Conservation (phyloP, 2,113 vertebrate species). For the Mus spicilegus region DNA sequence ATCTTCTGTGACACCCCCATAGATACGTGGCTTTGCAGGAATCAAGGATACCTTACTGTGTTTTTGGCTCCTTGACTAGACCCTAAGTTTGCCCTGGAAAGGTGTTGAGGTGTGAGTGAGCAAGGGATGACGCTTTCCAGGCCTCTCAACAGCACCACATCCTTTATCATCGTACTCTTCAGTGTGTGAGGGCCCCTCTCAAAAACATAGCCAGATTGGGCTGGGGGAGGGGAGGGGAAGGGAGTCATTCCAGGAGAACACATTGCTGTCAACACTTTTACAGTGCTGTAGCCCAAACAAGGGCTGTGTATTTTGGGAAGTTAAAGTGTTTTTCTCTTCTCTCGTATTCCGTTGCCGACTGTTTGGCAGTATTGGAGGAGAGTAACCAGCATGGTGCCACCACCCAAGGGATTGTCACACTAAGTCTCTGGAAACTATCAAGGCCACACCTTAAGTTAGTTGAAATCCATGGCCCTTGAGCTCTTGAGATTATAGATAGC, state of each 20-base stretch:
- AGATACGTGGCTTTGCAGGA: conserved; percentile 15
- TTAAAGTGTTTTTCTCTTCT: conserved; percentile 32
- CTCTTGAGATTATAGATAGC: conserved; percentile 64
- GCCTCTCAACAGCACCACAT: conserved; percentile 43
- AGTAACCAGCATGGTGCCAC: not conserved
- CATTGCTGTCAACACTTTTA: conserved; percentile 16
- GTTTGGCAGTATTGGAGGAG: not conserved
- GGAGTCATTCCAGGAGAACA: not conserved
- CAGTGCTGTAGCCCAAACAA: not conserved
- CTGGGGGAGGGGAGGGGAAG: not conserved
- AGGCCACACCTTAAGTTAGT: conserved; percentile 50
- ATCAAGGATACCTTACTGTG: not conserved
- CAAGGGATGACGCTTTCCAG: conserved; percentile 9
- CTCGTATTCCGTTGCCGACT: not conserved
- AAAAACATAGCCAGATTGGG: conserved; percentile 17
- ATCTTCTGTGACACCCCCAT: not conserved
- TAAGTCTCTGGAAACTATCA: conserved; percentile 66
- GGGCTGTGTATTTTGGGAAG: conserved; percentile 53
- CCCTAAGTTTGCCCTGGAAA: not conserved
- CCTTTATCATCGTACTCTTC: conserved; percentile 62
- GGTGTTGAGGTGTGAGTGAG: conserved; percentile 20
- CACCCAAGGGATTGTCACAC: conserved; percentile 53
- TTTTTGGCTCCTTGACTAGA: not conserved
- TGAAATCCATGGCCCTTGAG: conserved; percentile 60
- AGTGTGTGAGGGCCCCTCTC: conserved; percentile 55